A percentile compares a stretch with the other conserved stretches of the same genome.
These are phyloP conservation scores for Amphipoea oculea DNA, from an alignment of 2,888 invertebrate species.

Conservation along the genomic window DNA sequence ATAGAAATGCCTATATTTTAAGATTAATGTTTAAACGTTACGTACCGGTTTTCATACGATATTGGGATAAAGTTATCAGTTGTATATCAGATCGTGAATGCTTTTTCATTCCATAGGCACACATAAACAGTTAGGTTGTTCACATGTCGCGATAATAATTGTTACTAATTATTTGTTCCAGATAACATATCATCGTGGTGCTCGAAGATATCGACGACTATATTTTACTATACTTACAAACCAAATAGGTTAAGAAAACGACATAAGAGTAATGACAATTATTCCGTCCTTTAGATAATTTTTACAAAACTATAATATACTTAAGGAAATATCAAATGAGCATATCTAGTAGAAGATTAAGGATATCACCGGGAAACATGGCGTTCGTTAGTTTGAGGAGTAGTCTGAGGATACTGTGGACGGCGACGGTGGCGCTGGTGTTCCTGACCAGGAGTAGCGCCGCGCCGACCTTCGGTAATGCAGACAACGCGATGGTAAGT, in stretches of 20 bases:
- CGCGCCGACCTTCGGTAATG: constrained; percentile 84
- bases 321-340: constrained; percentile 80
- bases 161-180: constrained; percentile 79
- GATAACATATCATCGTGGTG: constrained; percentile 77
- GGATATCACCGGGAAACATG: constrained; percentile 78
- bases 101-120: constrained; percentile 21
- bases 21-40: constrained; percentile 2
- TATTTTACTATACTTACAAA: constrained; percentile 73
- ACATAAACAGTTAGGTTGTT: constrained; percentile 24
- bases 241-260: constrained; percentile 74
- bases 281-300: constrained; percentile 79
- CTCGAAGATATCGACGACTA: constrained; percentile 75
- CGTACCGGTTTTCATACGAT: background rate
- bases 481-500: constrained; percentile 88
- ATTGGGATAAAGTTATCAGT: constrained; percentile 13
- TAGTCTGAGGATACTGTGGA: constrained; percentile 83
- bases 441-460: constrained; percentile 83
- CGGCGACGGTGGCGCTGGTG: constrained; percentile 77
- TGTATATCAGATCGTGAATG: constrained; percentile 19
- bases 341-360: constrained; percentile 74
- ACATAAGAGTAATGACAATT: constrained; percentile 76
- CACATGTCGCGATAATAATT: constrained; percentile 44
- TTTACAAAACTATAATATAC: constrained; percentile 76
- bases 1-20: constrained; percentile 26
- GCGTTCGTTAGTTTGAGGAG: constrained; percentile 79